phyloP scores from a whole-genome alignment of 2,797 vertebrate species.

The Myotis pilosus region DNA sequence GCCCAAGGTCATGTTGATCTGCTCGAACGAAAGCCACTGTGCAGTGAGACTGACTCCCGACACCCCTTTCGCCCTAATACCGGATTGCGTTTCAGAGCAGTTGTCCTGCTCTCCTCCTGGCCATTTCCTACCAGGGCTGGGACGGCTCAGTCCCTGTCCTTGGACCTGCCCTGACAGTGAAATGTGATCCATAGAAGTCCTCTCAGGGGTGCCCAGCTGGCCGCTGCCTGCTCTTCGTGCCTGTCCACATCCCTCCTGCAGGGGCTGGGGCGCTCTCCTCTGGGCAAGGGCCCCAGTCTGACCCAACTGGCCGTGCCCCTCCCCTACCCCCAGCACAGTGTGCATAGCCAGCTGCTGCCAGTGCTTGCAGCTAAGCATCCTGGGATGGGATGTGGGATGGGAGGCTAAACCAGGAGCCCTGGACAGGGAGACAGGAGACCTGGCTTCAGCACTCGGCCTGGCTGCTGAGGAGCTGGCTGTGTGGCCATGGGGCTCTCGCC shows the following conservation, averaged over 20 bases:
- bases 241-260: neutral
- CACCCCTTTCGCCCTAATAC: slow-evolving; percentile 32
- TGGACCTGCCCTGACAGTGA: neutral
- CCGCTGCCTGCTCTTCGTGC: neutral
- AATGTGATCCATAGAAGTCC: slow-evolving; percentile 2
- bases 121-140: slow-evolving; percentile 1
- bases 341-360: neutral
- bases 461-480: accelerated
- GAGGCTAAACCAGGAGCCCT: neutral
- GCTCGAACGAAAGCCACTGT: neutral
- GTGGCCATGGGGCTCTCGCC: neutral
- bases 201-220: neutral
- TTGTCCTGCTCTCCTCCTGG: neutral
- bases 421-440: neutral
- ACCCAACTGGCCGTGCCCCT: neutral
- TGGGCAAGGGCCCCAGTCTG: neutral
- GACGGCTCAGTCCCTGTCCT: neutral
- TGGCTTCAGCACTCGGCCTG: neutral
- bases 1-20: slow-evolving; percentile 20
- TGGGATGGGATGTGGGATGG: neutral
- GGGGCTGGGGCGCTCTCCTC: neutral
- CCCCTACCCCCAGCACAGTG: neutral
- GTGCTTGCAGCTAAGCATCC: accelerated
- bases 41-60: neutral
- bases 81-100: slow-evolving; percentile 65